Evolutionary conservation across 2,888 invertebrate genomes (phyloP).

Genomic region (Philopedon plagiatum): DNA sequence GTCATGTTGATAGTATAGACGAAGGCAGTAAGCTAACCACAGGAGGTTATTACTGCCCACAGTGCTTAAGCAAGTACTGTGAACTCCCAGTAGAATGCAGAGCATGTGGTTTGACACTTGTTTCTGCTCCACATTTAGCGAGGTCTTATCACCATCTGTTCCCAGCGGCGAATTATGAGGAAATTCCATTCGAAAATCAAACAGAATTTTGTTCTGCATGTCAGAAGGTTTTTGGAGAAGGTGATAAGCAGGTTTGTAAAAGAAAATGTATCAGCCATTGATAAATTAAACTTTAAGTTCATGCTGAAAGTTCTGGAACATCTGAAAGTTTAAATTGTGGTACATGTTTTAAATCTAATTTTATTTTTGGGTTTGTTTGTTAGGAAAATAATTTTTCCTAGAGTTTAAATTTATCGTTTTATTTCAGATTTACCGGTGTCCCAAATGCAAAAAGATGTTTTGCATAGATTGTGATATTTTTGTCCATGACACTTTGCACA

Average conservation of each 20-base stretch:
- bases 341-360: neutral
- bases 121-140: conserved; percentile 98
- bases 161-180: conserved; percentile 89
- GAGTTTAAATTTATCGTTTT: conserved; percentile 47
- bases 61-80: conserved; percentile 98
- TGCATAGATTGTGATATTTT: conserved; percentile 97
- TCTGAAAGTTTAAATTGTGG: too few species aligned
- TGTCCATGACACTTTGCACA: conserved; percentile 93
- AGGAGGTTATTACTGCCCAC: conserved; percentile 91
- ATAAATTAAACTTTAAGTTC: too few species aligned
- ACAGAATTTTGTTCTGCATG: conserved; percentile 81
- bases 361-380: too few species aligned
- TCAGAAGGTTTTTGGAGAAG: conserved; percentile 76
- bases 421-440: conserved; percentile 85
- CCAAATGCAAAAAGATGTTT: conserved; percentile 83
- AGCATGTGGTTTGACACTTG: conserved; percentile 94
- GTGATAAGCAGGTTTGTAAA: conserved; percentile 79
- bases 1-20: conserved; percentile 85
- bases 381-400: neutral
- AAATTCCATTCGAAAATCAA: conserved; percentile 76
- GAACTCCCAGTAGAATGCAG: conserved; percentile 97
- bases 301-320: too few species aligned
- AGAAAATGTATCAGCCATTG: too few species aligned
- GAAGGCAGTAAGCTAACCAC: conserved; percentile 79
- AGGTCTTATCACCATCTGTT: conserved; percentile 98